phyloP scores from a whole-genome alignment of 2,888 invertebrate genomes.

The Eupsilia transversa region DNA sequence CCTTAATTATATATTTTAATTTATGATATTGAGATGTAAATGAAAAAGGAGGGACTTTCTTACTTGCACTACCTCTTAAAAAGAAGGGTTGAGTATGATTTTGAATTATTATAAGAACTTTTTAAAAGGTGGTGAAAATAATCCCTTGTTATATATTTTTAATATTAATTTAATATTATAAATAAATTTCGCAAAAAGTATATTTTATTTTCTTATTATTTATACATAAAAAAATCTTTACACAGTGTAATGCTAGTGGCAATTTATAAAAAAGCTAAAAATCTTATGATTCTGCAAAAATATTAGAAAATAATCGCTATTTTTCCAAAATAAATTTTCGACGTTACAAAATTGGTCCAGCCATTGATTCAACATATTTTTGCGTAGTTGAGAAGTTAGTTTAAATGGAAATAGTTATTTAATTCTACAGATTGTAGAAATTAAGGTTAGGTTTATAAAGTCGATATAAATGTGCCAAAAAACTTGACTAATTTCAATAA shows the following conservation, averaged over 20 bases:
- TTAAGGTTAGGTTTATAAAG: background rate
- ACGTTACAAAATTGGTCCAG: slow-evolving; percentile 43
- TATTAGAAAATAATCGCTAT: background rate
- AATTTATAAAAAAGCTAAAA: slow-evolving; percentile 61
- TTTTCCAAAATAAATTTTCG: background rate
- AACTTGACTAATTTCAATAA: background rate
- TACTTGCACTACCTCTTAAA: slow-evolving; percentile 26
- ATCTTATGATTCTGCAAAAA: slow-evolving; percentile 21
- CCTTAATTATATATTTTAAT: background rate
- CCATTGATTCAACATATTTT: slow-evolving; percentile 27
- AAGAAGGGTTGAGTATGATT: slow-evolving; percentile 29
- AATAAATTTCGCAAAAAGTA: slow-evolving; percentile 46
- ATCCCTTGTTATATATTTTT: background rate
- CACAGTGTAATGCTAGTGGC: slow-evolving; percentile 68
- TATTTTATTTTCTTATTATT: slow-evolving; percentile 47
- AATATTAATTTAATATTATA: slow-evolving; percentile 28
- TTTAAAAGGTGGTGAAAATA: slow-evolving; percentile 17
- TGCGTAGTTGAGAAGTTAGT: background rate
- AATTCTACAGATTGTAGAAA: slow-evolving; percentile 26
- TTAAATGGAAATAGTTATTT: slow-evolving; percentile 5
- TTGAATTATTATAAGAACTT: slow-evolving; percentile 8
- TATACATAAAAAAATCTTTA: slow-evolving; percentile 55
- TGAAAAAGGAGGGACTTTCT: background rate
- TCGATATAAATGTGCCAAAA: slow-evolving; percentile 26
- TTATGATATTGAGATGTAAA: background rate